Conservation (phyloP, 2,113 vertebrate species). For the Helogale parvula region DNA sequence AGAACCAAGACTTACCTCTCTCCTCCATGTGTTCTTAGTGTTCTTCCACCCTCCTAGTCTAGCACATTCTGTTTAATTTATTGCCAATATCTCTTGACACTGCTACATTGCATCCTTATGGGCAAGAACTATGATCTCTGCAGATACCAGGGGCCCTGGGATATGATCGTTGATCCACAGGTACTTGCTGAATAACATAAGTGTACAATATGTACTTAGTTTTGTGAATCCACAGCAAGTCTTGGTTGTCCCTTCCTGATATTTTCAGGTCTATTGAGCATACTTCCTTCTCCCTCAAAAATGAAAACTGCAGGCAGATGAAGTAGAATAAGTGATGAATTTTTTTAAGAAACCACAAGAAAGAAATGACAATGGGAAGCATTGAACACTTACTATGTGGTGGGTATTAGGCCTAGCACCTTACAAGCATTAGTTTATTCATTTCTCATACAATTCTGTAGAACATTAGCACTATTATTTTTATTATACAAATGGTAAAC, state of each 20-base stretch:
- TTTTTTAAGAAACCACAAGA: neutral
- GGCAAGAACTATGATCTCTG: neutral
- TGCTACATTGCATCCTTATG: neutral
- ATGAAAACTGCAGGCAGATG: neutral
- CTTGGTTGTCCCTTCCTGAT: neutral
- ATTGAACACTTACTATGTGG: neutral
- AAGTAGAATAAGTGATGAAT: neutral
- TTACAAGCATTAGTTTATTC: neutral
- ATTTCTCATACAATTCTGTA: neutral
- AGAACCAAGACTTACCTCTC: neutral
- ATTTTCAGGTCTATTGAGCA: neutral
- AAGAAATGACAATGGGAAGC: neutral
- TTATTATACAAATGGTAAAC: neutral
- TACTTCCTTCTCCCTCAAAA: neutral
- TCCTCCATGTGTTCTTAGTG: rapidly evolving
- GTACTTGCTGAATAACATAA: neutral
- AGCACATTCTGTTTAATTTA: neutral
- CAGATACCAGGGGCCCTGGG: neutral
- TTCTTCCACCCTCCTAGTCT: too few relatives aligned
- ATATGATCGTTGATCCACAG: neutral
- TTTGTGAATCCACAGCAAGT: neutral
- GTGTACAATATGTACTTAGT: neutral
- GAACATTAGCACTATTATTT: neutral
- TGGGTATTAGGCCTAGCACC: neutral
- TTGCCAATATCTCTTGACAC: neutral